Conservation (phyloP, 2,113 vertebrate species). For the Potamarius usumacintae region DNA sequence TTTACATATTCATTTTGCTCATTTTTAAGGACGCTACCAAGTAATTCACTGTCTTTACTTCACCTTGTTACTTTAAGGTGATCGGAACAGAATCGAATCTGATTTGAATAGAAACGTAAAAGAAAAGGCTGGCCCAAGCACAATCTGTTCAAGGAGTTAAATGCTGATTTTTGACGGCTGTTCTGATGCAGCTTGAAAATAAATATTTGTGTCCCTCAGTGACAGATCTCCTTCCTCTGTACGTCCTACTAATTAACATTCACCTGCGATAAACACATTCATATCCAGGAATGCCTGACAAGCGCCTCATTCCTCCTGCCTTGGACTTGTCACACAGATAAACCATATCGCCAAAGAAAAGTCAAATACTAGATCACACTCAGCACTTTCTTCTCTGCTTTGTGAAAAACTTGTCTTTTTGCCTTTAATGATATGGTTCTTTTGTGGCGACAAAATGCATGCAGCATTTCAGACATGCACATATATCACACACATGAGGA, state of each 20-base stretch:
- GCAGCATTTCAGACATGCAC: slow-evolving; percentile 36
- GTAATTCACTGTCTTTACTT: neutral
- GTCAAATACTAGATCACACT: neutral
- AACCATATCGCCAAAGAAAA: slow-evolving; percentile 40
- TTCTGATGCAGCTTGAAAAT: neutral
- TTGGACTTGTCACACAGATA: slow-evolving; percentile 51
- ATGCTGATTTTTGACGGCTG: neutral
- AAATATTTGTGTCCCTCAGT: neutral
- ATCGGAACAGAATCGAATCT: neutral
- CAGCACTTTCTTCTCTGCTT: neutral
- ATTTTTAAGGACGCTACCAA: neutral
- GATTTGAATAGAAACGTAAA: neutral
- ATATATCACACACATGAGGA: neutral
- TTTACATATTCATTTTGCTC: neutral
- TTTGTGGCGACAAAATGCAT: slow-evolving; percentile 56
- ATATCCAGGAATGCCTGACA: slow-evolving; percentile 28
- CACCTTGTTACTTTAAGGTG: neutral
- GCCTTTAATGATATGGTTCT: slow-evolving; percentile 45
- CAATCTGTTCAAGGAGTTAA: neutral
- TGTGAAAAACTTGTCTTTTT: neutral
- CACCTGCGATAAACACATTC: slow-evolving; percentile 22
- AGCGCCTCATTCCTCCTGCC: slow-evolving; percentile 29
- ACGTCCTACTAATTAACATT: slow-evolving; percentile 24
- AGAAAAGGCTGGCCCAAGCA: neutral
- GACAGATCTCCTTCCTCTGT: neutral